phyloP scores from a whole-genome alignment of 2,113 vertebrate species.

The Rhipidura dahli region DNA sequence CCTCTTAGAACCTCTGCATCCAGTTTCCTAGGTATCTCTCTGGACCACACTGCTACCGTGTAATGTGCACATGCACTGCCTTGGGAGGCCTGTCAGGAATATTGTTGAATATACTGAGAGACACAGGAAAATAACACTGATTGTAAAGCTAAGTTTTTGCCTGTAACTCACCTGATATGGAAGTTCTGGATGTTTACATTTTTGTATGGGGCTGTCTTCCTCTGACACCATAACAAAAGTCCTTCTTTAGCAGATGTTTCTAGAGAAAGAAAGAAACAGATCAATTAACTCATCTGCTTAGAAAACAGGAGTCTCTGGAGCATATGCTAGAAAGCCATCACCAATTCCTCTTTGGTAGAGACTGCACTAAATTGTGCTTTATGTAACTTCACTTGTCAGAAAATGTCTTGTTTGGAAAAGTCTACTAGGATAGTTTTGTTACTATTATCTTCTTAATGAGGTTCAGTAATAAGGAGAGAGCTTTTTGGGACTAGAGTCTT shows the following conservation, averaged over 20 bases:
- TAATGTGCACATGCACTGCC: neutral
- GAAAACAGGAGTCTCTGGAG: neutral
- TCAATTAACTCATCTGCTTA: neutral
- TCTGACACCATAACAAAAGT: constrained; percentile 96
- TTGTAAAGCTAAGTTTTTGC: neutral
- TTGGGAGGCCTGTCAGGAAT: neutral
- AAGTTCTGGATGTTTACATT: constrained; percentile 99
- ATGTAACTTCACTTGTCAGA: neutral
- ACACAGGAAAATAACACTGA: neutral
- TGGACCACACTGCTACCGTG: neutral
- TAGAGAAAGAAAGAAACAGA: constrained; percentile 49
- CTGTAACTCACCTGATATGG: constrained; percentile 89
- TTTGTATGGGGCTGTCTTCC: constrained; percentile 98
- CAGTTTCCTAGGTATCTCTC: neutral
- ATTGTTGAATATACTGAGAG: neutral
- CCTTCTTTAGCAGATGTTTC: constrained; percentile 99
- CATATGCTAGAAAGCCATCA: neutral
- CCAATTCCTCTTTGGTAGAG: neutral
- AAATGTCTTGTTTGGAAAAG: neutral
- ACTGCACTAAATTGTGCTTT: neutral
- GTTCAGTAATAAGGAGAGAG: neutral
- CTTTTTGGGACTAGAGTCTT: neutral
- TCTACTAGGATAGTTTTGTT: neutral
- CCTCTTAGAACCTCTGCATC: neutral
- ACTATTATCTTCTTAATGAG: neutral